Percentiles rank a stretch among this genome's conserved stretches.
These are phyloP conservation scores for Trematomus loennbergii DNA, from an alignment of 2,113 vertebrate genomes.

Conservation along the genomic window DNA sequence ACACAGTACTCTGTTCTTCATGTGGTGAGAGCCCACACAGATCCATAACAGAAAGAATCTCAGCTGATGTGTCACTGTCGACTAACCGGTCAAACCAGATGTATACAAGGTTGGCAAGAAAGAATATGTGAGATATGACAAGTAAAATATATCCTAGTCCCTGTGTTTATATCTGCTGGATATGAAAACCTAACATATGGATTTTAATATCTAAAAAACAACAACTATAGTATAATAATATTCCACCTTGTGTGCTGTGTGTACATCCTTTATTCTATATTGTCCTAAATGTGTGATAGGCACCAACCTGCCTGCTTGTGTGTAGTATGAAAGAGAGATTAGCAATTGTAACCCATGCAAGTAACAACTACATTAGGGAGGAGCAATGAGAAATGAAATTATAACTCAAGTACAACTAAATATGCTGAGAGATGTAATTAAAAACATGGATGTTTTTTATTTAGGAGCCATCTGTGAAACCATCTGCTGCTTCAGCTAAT, in stretches of 20 bases:
- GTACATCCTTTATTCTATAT: too few relatives aligned
- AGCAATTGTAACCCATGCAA: not conserved
- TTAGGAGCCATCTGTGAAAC: not conserved
- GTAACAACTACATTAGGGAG: not conserved
- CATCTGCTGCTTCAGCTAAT: not conserved
- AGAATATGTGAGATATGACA: too few relatives aligned
- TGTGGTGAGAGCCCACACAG: not conserved
- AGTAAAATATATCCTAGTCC: too few relatives aligned
- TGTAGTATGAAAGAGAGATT: not conserved
- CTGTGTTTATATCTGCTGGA: not conserved
- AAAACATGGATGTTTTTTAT: not conserved
- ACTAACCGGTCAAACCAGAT: slow-evolving; percentile 57
- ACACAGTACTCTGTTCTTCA: not conserved
- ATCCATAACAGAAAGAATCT: not conserved
- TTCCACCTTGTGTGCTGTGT: too few relatives aligned
- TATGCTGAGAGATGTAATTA: not conserved
- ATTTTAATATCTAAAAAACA: too few relatives aligned
- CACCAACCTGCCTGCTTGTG: not conserved
- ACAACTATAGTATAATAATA: too few relatives aligned
- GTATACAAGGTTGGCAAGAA: not conserved
- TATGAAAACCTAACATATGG: not conserved
- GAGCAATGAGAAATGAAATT: not conserved
- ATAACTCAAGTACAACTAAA: not conserved
- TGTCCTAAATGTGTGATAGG: too few relatives aligned
- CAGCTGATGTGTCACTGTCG: slow-evolving; percentile 24